phyloP scores from a whole-genome alignment of 2,113 vertebrate species.

The Elanoides forficatus region DNA sequence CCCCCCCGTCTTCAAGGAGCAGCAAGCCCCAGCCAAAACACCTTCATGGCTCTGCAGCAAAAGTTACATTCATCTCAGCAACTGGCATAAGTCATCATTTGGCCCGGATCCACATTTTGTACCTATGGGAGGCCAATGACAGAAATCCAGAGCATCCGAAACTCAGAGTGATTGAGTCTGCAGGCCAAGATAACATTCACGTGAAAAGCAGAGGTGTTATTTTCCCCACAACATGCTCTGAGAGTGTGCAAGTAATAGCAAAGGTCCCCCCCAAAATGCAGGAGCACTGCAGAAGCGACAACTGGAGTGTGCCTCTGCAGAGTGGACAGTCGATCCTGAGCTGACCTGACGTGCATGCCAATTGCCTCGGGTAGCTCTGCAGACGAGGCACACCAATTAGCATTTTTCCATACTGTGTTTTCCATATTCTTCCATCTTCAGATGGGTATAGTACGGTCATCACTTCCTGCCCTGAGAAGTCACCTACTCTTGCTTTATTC shows the following conservation, averaged over 20 bases:
- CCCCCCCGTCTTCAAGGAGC: background rate
- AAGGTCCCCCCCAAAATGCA: background rate
- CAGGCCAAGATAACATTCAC: background rate
- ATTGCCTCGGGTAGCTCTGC: background rate
- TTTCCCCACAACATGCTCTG: background rate
- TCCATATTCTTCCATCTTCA: background rate
- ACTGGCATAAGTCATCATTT: background rate
- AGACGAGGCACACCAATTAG: background rate
- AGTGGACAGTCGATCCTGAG: background rate
- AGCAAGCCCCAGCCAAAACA: background rate
- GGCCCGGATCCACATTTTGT: background rate
- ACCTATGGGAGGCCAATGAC: background rate
- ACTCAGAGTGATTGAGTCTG: background rate
- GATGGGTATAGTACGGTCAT: too few relatives aligned
- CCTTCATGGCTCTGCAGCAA: background rate
- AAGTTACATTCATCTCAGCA: background rate
- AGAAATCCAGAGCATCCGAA: background rate
- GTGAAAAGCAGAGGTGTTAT: background rate
- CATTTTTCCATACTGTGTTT: background rate
- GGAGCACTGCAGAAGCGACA: background rate
- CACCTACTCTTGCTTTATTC: background rate
- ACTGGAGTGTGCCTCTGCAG: background rate
- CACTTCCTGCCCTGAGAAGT: background rate
- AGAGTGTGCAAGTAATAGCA: accelerated
- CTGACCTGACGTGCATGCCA: background rate